phyloP scores from a whole-genome alignment of 2,797 vertebrate species.

The Sandelia bainsii region DNA sequence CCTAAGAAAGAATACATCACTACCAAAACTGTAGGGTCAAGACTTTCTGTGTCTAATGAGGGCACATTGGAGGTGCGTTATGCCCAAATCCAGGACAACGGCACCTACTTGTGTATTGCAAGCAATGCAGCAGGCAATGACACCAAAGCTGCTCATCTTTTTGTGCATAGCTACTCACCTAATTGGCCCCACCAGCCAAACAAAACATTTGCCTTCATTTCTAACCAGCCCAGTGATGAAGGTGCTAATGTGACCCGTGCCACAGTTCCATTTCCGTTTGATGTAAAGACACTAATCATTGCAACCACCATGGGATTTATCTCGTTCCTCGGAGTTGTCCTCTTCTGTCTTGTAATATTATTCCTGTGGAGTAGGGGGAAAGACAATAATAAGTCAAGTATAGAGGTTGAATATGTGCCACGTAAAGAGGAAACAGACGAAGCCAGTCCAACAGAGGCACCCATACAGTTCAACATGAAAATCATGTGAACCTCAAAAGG shows the following conservation, averaged over 20 bases:
- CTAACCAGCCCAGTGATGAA: conserved; percentile 96
- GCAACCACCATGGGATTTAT: conserved; percentile 99
- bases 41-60: conserved; percentile 92
- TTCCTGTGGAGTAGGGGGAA: conserved; percentile 99
- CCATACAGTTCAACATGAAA: conserved; percentile 99
- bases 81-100: conserved; percentile 98
- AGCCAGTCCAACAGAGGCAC: conserved; percentile 88
- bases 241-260: conserved; percentile 93
- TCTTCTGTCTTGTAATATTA: conserved; percentile 97
- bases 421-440: conserved; percentile 93
- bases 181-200: conserved; percentile 98
- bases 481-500: conserved; percentile 88
- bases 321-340: conserved; percentile 97
- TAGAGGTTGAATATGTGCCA: conserved; percentile 98
- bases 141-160: conserved; percentile 94
- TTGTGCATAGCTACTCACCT: conserved; percentile 98
- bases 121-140: conserved; percentile 98
- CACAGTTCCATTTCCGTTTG: conserved; percentile 95
- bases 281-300: conserved; percentile 98
- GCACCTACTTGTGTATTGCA: conserved; percentile 97
- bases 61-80: conserved; percentile 98
- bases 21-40: conserved; percentile 91
- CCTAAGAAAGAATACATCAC: conserved; percentile 97
- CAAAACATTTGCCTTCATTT: conserved; percentile 98
- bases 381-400: conserved; percentile 96